Evolutionary conservation across 2,888 invertebrate species (phyloP), one percentile per base, ranked within the genome.

Genomic region (Chymomyza amoena): DNA sequence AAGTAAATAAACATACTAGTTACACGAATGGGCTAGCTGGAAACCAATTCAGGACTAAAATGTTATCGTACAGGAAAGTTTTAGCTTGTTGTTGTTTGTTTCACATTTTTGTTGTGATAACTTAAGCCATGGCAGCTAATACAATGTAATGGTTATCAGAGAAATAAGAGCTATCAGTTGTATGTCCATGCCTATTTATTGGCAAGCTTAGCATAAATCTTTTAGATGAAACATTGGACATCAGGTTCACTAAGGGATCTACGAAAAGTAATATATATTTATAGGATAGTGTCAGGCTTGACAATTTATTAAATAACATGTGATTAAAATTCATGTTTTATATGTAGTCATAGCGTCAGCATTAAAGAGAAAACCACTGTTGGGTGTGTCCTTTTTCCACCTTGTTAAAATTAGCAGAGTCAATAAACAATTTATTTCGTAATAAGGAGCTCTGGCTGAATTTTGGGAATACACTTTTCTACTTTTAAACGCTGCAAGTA

Each of bases 1-100:
- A n/a, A n/a, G 5, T 4, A 32, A 4, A 32, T 9, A 32, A 32
- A 32, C 32, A 9, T 9, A 32, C 32, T 32, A 32, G 32, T 32
- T 32, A 9, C 32, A 32, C 9, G 4, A 32, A 9, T 32, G 32
- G 32, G 7, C 0, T 32, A 7, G 32, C 32, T 3, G 7, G 1
- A 32, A 32, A 32, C 32, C 32, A 32, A 32, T 72, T 25, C 25
- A 25, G 25, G 4, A 1, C 25, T 25, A 25, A 2, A 25, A 25
- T 25, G 3, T 25, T 1, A 3, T 25, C 25, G 4, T 25, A 4
- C 25, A 25, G 25, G 73, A 60, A 66, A 66, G 66, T 69, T 66
- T 67, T 54, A 0, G n/a, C 15, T 54, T 16, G 54, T 54, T 20
- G 20, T 0, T 7, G 18, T 54, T 54, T 13, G 39, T 13, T 2